phyloP scores from a whole-genome alignment of 1,140 invertebrate genomes.

The Lysiphlebus fabarum region DNA sequence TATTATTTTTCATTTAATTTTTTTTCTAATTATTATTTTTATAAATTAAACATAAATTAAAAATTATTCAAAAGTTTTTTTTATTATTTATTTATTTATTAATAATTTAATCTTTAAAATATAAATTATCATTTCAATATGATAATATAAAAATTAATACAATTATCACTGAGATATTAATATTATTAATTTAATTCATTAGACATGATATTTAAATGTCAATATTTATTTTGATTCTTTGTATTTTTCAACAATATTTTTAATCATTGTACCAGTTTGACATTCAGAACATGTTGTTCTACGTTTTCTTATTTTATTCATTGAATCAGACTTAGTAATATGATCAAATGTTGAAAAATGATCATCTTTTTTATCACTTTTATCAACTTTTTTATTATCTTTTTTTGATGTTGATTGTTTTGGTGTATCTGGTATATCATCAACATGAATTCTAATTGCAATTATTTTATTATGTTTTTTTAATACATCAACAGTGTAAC shows the following conservation, averaged over 20 bases:
- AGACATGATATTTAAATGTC: too few species aligned
- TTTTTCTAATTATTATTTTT: too few species aligned
- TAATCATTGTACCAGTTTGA: constrained; percentile 6
- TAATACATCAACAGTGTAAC: neutral
- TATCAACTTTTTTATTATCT: constrained; percentile 10
- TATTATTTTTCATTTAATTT: too few species aligned
- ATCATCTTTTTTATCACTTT: constrained; percentile 11
- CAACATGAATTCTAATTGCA: neutral
- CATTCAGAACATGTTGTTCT: constrained; percentile 14
- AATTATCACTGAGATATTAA: too few species aligned
- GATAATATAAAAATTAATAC: too few species aligned
- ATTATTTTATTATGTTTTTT: neutral
- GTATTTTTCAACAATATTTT: neutral
- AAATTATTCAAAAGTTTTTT: too few species aligned
- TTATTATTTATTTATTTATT: too few species aligned
- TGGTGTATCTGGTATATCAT: neutral
- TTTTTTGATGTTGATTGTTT: neutral
- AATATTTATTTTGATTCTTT: too few species aligned
- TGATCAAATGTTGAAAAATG: constrained; percentile 3
- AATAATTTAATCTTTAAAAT: too few species aligned
- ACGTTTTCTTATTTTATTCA: constrained; percentile 20
- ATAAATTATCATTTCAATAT: too few species aligned
- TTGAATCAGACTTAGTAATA: constrained; percentile 6
- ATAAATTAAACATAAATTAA: too few species aligned
- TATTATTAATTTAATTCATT: too few species aligned